phyloP scores from a whole-genome alignment of 1,140 invertebrate species.

The Euwallacea fornicatus region DNA sequence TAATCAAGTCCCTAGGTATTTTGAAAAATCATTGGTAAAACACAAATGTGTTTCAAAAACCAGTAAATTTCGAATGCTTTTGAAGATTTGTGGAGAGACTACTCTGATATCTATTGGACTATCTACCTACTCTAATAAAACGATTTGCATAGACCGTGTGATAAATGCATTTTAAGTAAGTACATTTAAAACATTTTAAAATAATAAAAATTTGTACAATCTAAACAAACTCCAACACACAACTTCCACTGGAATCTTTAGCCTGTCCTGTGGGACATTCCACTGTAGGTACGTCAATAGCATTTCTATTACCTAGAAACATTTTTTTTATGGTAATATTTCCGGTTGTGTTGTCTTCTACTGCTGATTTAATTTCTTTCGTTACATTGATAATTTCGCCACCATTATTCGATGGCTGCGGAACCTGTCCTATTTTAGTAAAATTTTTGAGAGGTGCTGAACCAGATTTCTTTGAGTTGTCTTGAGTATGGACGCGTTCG shows the following conservation, averaged over 20 bases:
- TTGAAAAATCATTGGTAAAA: no score
- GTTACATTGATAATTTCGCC: background rate
- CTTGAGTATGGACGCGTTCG: background rate
- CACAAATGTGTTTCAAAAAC: no score
- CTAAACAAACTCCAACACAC: background rate
- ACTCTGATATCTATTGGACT: no score
- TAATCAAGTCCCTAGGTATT: no score
- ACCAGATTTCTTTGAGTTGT: background rate
- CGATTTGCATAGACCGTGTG: no score
- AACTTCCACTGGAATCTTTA: constrained; percentile 9
- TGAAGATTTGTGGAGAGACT: no score
- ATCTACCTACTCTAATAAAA: no score
- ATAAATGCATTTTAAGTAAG: no score
- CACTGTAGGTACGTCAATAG: constrained; percentile 15
- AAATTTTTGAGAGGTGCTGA: background rate
- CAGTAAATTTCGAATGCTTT: no score
- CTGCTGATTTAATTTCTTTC: background rate
- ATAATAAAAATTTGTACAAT: no score
- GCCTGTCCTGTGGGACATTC: constrained; percentile 8
- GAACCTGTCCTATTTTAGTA: no score
- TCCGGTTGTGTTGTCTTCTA: background rate
- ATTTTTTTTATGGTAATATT: constrained; percentile 5
- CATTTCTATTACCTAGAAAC: constrained; percentile 16
- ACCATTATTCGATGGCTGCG: background rate
- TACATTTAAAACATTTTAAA: no score